Conservation (phyloP, 2,113 vertebrate genomes). For the Sylvia atricapilla region DNA sequence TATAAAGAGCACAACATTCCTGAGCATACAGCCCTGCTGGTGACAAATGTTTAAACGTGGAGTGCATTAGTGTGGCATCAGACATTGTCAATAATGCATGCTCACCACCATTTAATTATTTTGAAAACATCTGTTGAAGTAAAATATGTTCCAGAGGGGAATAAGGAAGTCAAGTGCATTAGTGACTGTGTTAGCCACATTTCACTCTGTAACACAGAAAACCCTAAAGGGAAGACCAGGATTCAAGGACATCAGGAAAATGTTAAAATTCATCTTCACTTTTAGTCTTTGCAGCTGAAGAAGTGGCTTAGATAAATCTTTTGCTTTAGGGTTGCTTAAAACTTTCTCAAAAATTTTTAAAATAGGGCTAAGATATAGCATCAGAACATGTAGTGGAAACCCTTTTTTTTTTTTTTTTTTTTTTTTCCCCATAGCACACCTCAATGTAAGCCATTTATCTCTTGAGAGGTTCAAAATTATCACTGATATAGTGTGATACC, state of each 20-base stretch:
- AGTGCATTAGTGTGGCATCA: slow-evolving; percentile 67
- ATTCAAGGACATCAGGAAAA: not conserved
- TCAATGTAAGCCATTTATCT: not conserved
- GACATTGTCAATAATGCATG: slow-evolving; percentile 75
- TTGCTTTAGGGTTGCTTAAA: not conserved
- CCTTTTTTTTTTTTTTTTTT: not conserved
- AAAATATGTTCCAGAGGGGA: slow-evolving; percentile 62
- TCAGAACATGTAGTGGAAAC: not conserved
- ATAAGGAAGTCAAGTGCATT: slow-evolving; percentile 55
- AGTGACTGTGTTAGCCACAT: slow-evolving; percentile 41
- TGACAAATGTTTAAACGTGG: slow-evolving; percentile 62
- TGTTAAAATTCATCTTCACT: not conserved
- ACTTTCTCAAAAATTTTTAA: not conserved
- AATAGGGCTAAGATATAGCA: not conserved
- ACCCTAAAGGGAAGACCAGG: not conserved
- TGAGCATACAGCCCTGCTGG: slow-evolving; percentile 33
- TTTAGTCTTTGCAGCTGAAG: not conserved
- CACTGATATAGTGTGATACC: not conserved
- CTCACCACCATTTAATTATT: slow-evolving; percentile 71
- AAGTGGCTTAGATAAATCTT: not conserved
- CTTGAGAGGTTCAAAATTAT: not conserved
- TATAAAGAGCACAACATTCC: slow-evolving; percentile 56
- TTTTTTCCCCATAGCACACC: not conserved
- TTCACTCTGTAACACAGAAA: slow-evolving; percentile 9
- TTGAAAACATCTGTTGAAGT: slow-evolving; percentile 75